phyloP scores from a whole-genome alignment of 2,888 invertebrate genomes.

The Cosmorhoe ocellata region DNA sequence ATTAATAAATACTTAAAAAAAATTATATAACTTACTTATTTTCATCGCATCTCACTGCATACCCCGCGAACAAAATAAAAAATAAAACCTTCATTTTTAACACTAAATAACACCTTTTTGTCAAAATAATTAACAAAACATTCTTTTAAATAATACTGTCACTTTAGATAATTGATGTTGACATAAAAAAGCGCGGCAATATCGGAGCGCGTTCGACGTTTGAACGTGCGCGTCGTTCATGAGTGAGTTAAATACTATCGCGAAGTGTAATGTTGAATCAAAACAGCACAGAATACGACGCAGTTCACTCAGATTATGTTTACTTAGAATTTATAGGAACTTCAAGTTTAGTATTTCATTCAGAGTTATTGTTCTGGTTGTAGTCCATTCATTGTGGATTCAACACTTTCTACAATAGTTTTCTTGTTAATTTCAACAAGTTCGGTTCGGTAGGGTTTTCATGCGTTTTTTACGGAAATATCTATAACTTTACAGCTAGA shows the following conservation, averaged over 20 bases:
- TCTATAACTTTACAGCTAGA: too few species aligned
- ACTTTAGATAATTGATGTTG: slow-evolving; percentile 19
- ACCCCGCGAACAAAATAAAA: slow-evolving; percentile 57
- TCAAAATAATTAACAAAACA: slow-evolving; percentile 7
- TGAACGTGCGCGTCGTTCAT: slow-evolving; percentile 26
- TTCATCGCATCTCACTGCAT: slow-evolving; percentile 62
- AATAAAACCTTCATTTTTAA: slow-evolving; percentile 51
- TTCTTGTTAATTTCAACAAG: neutral
- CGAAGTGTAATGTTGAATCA: slow-evolving; percentile 2
- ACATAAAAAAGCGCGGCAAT: slow-evolving; percentile 27
- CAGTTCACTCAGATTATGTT: slow-evolving; percentile 6
- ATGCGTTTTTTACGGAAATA: too few species aligned
- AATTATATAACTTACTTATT: slow-evolving; percentile 49
- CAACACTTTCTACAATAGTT: neutral
- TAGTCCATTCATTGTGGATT: neutral
- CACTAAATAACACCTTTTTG: slow-evolving; percentile 8
- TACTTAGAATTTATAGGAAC: slow-evolving; percentile 6
- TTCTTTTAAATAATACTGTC: slow-evolving; percentile 16
- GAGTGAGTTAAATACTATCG: slow-evolving; percentile 30
- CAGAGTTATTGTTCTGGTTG: slow-evolving; percentile 1
- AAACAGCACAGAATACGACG: slow-evolving; percentile 6
- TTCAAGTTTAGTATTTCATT: slow-evolving; percentile 14
- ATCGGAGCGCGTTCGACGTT: slow-evolving; percentile 19
- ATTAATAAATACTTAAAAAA: neutral
- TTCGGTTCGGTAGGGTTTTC: too few species aligned